Evolutionary conservation across 1,140 invertebrate genomes (phyloP).

Genomic region (Ladona fulva): DNA sequence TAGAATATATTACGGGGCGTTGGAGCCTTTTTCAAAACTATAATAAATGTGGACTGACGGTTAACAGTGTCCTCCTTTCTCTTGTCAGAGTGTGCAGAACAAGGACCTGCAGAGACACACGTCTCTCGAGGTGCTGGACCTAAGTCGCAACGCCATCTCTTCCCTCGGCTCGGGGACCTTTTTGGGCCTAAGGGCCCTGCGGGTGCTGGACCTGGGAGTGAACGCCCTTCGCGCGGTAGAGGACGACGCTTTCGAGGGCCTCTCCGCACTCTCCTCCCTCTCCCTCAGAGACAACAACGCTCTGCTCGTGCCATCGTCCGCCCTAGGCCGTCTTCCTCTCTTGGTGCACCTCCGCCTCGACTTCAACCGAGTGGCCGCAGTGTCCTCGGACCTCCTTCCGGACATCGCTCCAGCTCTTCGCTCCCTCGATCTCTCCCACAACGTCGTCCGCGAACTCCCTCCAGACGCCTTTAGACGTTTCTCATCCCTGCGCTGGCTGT

Average conservation of each 20-base stretch:
- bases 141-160: slow-evolving; percentile 74
- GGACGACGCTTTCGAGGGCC: slow-evolving; percentile 72
- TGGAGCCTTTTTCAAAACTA: too few relatives aligned
- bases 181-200: slow-evolving; percentile 54
- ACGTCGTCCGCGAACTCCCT: slow-evolving; percentile 60
- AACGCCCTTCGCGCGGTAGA: slow-evolving; percentile 80
- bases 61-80: slow-evolving; percentile 32
- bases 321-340: slow-evolving; percentile 61
- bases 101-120: slow-evolving; percentile 52
- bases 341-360: slow-evolving; percentile 66
- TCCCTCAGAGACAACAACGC: slow-evolving; percentile 84
- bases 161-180: slow-evolving; percentile 73
- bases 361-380: slow-evolving; percentile 76
- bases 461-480: slow-evolving; percentile 58
- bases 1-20: too few relatives aligned
- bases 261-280: slow-evolving; percentile 64
- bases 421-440: slow-evolving; percentile 66
- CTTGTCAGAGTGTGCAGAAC: slow-evolving; percentile 60
- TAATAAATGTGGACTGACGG: too few relatives aligned
- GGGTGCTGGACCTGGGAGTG: slow-evolving; percentile 69
- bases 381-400: slow-evolving; percentile 59
- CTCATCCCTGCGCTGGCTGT: slow-evolving; percentile 57
- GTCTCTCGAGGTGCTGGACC: slow-evolving; percentile 62
- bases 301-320: slow-evolving; percentile 67
- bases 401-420: slow-evolving; percentile 54